These are phyloP conservation scores for Limonius californicus DNA, from an alignment of 1,140 invertebrate genomes.

Conservation along the genomic window DNA sequence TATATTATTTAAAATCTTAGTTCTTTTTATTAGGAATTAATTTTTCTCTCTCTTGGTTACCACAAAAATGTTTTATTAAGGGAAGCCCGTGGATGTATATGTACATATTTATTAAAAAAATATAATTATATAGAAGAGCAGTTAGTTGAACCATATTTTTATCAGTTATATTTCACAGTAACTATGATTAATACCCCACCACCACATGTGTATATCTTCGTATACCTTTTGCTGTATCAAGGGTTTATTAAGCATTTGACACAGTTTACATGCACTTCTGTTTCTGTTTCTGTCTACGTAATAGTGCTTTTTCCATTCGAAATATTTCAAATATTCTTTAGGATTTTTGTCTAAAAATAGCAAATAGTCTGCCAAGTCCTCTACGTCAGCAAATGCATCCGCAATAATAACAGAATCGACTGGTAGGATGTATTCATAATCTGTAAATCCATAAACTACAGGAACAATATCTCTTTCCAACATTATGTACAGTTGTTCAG, in stretches of 20 bases:
- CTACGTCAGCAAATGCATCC: conserved; percentile 49
- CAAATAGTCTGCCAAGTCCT: conserved; percentile 53
- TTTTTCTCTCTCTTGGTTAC: too few species aligned
- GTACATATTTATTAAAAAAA: too few species aligned
- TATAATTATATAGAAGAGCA: too few species aligned
- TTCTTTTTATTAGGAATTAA: too few species aligned
- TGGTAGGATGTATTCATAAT: conserved; percentile 55
- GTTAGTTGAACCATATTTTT: too few species aligned
- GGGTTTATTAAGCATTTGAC: background rate
- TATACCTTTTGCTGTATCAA: conserved; percentile 33
- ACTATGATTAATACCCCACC: conserved; percentile 23
- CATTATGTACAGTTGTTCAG: conserved; percentile 55
- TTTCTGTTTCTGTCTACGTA: background rate
- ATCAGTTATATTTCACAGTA: background rate
- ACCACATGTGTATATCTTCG: conserved; percentile 42
- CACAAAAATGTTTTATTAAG: too few species aligned
- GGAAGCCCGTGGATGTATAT: too few species aligned
- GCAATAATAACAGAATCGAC: conserved; percentile 60
- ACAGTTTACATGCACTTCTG: background rate
- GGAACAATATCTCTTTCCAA: conserved; percentile 50
- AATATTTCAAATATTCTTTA: conserved; percentile 50
- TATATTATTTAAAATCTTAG: too few species aligned
- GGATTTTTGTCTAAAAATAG: conserved; percentile 47
- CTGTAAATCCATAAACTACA: conserved; percentile 54
- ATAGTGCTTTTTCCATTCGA: conserved; percentile 49